Evolutionary conservation across 2,888 invertebrate genomes (phyloP).

Genomic region (Empis livida): DNA sequence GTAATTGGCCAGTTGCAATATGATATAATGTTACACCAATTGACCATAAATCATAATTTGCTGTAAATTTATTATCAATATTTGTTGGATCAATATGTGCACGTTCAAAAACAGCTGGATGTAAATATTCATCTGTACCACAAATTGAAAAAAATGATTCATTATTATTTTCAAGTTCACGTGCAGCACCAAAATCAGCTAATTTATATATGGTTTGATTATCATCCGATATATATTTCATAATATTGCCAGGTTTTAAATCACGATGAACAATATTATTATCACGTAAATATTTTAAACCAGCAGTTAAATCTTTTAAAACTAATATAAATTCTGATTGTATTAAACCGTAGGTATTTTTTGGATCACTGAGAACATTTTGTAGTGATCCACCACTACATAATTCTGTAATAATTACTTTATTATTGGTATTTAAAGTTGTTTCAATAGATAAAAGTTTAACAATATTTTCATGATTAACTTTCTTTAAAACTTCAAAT

Average conservation of each 20-base stretch:
- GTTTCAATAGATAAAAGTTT: constrained; percentile 83
- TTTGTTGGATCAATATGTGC: constrained; percentile 67
- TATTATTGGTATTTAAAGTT: constrained; percentile 70
- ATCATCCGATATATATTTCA: constrained; percentile 83
- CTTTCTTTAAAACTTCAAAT: constrained; percentile 76
- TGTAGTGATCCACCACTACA: constrained; percentile 83
- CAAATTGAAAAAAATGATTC: constrained; percentile 85
- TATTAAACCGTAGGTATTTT: constrained; percentile 77
- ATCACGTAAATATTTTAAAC: constrained; percentile 82
- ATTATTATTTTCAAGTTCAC: constrained; percentile 61
- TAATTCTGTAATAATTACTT: constrained; percentile 80
- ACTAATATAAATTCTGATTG: constrained; percentile 78
- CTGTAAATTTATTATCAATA: constrained; percentile 73
- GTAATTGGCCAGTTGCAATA: constrained; percentile 81
- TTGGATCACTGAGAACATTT: constrained; percentile 81
- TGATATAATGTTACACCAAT: constrained; percentile 86
- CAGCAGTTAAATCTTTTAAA: constrained; percentile 72
- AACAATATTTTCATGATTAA: constrained; percentile 87
- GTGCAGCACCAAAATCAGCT: constrained; percentile 87
- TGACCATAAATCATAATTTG: constrained; percentile 86
- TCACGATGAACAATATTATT: constrained; percentile 84
- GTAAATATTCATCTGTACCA: constrained; percentile 88
- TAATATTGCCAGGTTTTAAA: constrained; percentile 86
- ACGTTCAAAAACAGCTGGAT: constrained; percentile 86
- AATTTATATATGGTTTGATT: constrained; percentile 51